Conservation (phyloP, 2,797 vertebrate species). For the Sebastes steindachneri region DNA sequence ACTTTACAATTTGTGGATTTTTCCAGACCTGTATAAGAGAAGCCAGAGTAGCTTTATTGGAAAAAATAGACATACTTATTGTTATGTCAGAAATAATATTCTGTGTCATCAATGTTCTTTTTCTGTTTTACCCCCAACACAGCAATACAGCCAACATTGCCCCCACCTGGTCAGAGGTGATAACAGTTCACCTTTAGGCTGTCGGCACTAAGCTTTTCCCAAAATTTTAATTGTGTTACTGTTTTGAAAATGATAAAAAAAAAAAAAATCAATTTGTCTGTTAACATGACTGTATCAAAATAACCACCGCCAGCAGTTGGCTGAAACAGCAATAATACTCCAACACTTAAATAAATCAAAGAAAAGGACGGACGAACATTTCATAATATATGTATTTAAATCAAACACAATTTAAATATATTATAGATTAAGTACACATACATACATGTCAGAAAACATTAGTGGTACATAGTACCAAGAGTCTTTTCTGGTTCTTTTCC, state of each 20-base stretch:
- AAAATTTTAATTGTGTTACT: neutral
- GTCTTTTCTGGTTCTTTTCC: slow-evolving; percentile 88
- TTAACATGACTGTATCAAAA: neutral
- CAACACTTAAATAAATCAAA: neutral
- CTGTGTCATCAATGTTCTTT: neutral
- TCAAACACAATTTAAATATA: slow-evolving; percentile 99
- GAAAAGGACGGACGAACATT: slow-evolving; percentile 60
- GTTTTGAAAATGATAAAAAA: neutral
- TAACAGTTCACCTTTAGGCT: neutral
- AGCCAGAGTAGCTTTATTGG: neutral
- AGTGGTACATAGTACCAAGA: slow-evolving; percentile 99
- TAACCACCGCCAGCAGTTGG: neutral
- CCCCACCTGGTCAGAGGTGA: slow-evolving; percentile 54
- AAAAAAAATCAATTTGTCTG: neutral
- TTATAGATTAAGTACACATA: slow-evolving; percentile 97
- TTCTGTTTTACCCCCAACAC: neutral
- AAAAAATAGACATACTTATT: neutral
- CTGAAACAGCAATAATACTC: neutral
- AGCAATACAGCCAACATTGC: slow-evolving; percentile 50
- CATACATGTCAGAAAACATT: slow-evolving; percentile 93
- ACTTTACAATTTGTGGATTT: slow-evolving; percentile 23
- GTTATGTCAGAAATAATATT: neutral
- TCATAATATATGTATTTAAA: slow-evolving; percentile 96
- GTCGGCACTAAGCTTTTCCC: neutral
- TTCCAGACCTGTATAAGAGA: neutral